Evolutionary conservation across 2,888 invertebrate genomes (phyloP).

Genomic region (Chrysolina haemoptera): DNA sequence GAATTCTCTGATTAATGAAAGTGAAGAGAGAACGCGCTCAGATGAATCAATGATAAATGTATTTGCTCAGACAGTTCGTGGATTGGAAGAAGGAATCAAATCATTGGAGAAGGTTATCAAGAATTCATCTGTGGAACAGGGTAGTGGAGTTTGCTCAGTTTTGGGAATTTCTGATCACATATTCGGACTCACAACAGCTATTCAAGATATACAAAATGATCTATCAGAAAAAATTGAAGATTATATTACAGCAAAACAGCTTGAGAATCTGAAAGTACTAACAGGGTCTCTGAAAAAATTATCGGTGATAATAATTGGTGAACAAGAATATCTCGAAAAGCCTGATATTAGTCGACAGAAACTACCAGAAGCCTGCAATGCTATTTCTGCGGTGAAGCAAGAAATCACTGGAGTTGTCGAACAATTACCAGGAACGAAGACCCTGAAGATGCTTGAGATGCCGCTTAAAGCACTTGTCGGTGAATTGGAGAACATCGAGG

Average conservation of each 20-base stretch:
- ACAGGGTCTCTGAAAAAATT: not conserved
- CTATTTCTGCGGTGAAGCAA: constrained; percentile 7
- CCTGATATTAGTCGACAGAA: not conserved
- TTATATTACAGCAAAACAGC: not conserved
- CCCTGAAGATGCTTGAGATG: constrained; percentile 22
- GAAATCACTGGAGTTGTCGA: constrained; percentile 19
- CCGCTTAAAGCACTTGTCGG: not conserved
- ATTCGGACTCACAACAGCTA: not conserved
- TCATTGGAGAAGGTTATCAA: not conserved
- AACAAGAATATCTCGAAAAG: constrained; percentile 24
- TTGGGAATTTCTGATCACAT: not conserved
- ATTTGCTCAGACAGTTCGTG: not conserved
- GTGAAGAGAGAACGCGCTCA: not conserved
- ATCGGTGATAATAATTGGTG: constrained; percentile 9
- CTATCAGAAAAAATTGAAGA: not conserved
- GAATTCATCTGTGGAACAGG: not conserved
- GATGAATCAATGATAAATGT: not conserved
- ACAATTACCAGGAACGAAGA: not conserved
- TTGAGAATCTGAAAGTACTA: not conserved
- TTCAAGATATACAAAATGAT: not conserved
- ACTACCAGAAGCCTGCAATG: constrained; percentile 22
- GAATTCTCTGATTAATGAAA: too few species aligned
- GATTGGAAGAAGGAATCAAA: not conserved
- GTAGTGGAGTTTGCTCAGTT: not conserved
- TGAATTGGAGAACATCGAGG: not conserved